phyloP scores from a whole-genome alignment of 2,797 vertebrate species.

The Dipus sagitta region DNA sequence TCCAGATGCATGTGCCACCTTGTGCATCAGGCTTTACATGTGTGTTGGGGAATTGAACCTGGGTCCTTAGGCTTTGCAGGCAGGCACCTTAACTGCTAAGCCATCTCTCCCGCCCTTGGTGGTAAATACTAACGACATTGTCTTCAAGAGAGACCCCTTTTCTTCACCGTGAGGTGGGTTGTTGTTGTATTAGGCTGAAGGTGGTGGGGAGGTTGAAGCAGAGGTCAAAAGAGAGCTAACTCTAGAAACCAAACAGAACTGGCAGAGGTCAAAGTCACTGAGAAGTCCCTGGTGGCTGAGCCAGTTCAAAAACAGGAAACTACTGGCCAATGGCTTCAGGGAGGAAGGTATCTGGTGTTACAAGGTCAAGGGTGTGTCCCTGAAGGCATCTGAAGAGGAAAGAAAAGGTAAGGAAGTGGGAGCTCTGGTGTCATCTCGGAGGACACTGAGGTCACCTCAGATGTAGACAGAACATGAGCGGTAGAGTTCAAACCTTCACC shows the following conservation, averaged over 20 bases:
- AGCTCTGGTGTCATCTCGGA: background rate
- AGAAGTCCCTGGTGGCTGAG: rapidly evolving
- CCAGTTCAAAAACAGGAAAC: background rate
- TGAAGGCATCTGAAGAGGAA: background rate
- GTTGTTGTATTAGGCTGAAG: background rate
- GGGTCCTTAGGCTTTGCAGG: no score
- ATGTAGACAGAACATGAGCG: background rate
- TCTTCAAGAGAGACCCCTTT: background rate
- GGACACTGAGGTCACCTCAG: background rate
- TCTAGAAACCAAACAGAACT: background rate
- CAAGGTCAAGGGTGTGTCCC: background rate
- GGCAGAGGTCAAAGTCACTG: background rate
- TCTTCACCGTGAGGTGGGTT: background rate
- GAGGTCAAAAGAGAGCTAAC: background rate
- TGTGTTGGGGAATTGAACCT: no score
- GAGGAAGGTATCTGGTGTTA: background rate
- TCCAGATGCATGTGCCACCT: no score
- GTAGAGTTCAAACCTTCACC: background rate
- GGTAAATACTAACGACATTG: no score
- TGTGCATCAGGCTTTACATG: no score
- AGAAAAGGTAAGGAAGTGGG: background rate
- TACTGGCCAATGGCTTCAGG: background rate
- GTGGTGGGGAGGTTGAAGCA: background rate
- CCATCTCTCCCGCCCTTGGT: no score
- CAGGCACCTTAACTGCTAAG: no score